Evolutionary conservation across 2,797 vertebrate genomes (phyloP).

Genomic region (Heterohyrax brucei): DNA sequence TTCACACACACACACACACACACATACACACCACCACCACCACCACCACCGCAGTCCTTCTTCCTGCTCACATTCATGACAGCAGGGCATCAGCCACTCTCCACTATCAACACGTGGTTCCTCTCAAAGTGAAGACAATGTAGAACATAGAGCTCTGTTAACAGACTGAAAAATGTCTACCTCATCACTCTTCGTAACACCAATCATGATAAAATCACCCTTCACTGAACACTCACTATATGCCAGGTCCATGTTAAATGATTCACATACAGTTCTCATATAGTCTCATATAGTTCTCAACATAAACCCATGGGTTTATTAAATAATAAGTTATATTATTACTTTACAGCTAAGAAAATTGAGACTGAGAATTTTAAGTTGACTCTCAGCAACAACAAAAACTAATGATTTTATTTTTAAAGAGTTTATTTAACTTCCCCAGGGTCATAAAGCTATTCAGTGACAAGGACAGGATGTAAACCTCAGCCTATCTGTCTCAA

Average conservation of each 20-base stretch:
- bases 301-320: neutral
- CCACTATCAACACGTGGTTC: neutral
- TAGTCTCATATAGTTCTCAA: neutral
- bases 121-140: neutral
- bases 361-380: neutral
- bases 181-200: neutral
- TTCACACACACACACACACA: too few species aligned
- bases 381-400: too few species aligned
- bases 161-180: neutral
- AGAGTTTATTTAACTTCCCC: neutral
- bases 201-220: neutral
- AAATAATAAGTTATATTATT: neutral
- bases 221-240: neutral
- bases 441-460: neutral
- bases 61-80: neutral
- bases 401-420: too few species aligned
- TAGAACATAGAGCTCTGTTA: neutral
- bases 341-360: neutral
- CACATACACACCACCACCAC: too few species aligned
- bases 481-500: neutral
- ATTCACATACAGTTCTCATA: neutral
- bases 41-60: neutral
- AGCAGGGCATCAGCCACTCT: neutral
- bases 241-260: neutral
- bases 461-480: neutral